Evolutionary conservation across 2,113 vertebrate species (phyloP).

Genomic region (Sinocyclocheilus maitianheensis): DNA sequence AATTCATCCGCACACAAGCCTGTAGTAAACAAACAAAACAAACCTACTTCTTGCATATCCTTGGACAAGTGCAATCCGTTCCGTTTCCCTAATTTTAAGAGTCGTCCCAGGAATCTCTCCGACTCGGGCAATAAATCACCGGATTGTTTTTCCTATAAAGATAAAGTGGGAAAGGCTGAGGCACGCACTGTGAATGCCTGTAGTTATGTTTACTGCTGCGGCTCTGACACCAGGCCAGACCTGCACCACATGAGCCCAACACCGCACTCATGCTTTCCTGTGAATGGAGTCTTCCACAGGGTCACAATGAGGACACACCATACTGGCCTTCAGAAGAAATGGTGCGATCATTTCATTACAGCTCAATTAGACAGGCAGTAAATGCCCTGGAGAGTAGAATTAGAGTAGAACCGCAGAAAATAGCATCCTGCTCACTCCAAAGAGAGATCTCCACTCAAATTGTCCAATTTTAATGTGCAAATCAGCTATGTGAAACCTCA

Average conservation of each 20-base stretch:
- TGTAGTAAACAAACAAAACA: background rate
- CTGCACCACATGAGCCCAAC: background rate
- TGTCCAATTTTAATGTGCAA: background rate
- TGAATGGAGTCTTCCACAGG: background rate
- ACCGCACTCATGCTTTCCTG: background rate
- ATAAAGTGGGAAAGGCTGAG: constrained; percentile 40
- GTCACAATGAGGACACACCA: background rate
- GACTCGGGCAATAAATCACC: constrained; percentile 81
- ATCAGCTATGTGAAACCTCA: background rate
- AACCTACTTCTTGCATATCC: constrained; percentile 84
- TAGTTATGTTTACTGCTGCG: background rate
- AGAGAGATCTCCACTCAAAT: background rate
- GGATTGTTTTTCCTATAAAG: constrained; percentile 80
- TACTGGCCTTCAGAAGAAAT: background rate
- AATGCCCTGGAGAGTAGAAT: background rate
- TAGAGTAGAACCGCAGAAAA: background rate
- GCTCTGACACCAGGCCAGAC: background rate
- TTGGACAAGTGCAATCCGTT: constrained; percentile 89
- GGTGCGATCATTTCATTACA: constrained; percentile 9
- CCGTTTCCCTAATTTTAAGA: constrained; percentile 84
- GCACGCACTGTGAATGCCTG: constrained; percentile 15
- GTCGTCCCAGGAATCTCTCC: constrained; percentile 85
- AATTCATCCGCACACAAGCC: background rate
- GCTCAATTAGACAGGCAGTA: constrained; percentile 40
- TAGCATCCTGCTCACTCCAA: background rate